These are phyloP conservation scores for Drosophila kohkoa DNA, from an alignment of 1,140 invertebrate genomes.

Conservation along the genomic window DNA sequence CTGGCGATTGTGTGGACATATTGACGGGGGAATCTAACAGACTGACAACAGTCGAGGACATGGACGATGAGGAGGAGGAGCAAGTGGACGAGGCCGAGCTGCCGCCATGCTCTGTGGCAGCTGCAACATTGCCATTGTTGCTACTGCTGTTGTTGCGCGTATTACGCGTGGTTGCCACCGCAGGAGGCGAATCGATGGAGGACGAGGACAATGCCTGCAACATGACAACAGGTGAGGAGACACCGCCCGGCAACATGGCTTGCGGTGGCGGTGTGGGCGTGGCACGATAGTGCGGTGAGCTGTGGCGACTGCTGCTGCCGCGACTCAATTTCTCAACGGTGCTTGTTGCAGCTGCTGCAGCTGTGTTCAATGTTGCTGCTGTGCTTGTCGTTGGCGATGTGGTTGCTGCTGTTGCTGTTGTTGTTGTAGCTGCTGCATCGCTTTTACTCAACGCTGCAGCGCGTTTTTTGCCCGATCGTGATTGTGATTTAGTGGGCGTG, in stretches of 20 bases:
- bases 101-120: constrained; percentile 47
- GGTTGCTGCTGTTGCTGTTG: constrained; percentile 3
- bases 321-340: constrained; percentile 61
- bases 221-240: constrained; percentile 69
- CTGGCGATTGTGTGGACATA: constrained; percentile 62
- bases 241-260: constrained; percentile 29
- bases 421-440: constrained; percentile 20
- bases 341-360: not conserved
- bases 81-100: constrained; percentile 62
- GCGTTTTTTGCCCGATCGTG: constrained; percentile 80
- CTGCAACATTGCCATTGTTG: constrained; percentile 15
- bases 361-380: constrained; percentile 2
- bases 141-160: constrained; percentile 16
- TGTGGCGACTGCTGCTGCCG: constrained; percentile 48
- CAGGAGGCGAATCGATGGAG: constrained; percentile 62
- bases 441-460: constrained; percentile 58
- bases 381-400: constrained; percentile 13
- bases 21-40: constrained; percentile 70
- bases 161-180: constrained; percentile 17
- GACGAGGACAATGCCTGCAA: constrained; percentile 68
- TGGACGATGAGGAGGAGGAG: constrained; percentile 61
- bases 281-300: constrained; percentile 62
- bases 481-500: constrained; percentile 58
- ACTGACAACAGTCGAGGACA: constrained; percentile 56
- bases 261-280: constrained; percentile 64